Conservation (phyloP, 2,888 invertebrate genomes). For the Stratiomys singularior region DNA sequence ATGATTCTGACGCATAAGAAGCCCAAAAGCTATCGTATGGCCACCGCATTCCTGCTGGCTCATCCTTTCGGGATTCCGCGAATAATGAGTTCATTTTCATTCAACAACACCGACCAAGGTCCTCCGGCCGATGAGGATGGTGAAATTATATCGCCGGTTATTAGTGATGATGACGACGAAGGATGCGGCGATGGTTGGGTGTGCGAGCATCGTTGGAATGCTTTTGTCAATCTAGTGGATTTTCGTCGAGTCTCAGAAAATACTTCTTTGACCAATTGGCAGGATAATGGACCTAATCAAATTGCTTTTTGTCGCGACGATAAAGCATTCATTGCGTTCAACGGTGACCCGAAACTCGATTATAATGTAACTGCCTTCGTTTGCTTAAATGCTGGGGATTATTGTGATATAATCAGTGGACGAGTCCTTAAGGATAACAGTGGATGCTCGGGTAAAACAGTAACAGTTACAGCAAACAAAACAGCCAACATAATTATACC, state of each 20-base stretch:
- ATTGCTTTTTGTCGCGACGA: conserved; percentile 82
- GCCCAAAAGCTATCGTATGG: conserved; percentile 64
- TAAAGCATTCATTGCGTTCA: conserved; percentile 77
- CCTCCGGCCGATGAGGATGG: conserved; percentile 68
- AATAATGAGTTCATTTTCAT: conserved; percentile 84
- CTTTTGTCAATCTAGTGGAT: conserved; percentile 77
- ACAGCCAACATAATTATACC: conserved; percentile 69
- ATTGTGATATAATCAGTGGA: conserved; percentile 68
- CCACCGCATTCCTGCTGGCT: conserved; percentile 74
- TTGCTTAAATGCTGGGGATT: conserved; percentile 65
- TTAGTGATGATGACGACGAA: conserved; percentile 69
- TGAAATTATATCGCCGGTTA: conserved; percentile 67
- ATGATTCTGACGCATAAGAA: conserved; percentile 62
- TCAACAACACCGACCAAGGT: conserved; percentile 66
- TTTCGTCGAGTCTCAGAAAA: conserved; percentile 75
- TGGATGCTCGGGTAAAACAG: conserved; percentile 72
- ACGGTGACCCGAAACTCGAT: conserved; percentile 66
- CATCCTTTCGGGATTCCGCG: conserved; percentile 80
- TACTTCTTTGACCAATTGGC: conserved; percentile 72
- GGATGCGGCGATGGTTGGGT: conserved; percentile 82
- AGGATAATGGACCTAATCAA: conserved; percentile 79
- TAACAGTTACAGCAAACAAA: conserved; percentile 71
- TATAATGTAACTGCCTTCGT: conserved; percentile 43
- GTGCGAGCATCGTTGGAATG: conserved; percentile 83
- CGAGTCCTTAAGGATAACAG: conserved; percentile 57